Evolutionary conservation across 2,113 vertebrate species (phyloP).

Genomic region (Trinectes maculatus): DNA sequence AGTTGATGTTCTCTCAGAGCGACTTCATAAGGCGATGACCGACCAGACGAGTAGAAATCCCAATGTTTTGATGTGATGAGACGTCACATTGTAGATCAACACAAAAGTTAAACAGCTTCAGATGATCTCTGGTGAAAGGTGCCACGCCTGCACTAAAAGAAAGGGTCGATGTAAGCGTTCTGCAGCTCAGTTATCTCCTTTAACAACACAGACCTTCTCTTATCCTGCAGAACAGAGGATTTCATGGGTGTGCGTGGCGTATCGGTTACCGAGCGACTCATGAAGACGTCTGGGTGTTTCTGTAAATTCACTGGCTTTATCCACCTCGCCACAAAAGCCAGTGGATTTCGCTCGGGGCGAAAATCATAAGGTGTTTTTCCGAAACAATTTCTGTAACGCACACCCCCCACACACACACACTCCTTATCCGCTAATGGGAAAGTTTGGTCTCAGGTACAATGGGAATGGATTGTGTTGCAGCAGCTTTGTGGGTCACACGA

Average conservation of each 20-base stretch:
- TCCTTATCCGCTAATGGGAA: slow-evolving; percentile 60
- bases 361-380: slow-evolving; percentile 52
- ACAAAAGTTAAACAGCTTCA: slow-evolving; percentile 3
- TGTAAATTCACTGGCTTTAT: slow-evolving; percentile 57
- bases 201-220: slow-evolving; percentile 31
- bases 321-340: slow-evolving; percentile 53
- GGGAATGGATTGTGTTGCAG: slow-evolving; percentile 69
- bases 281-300: slow-evolving; percentile 60
- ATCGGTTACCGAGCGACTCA: slow-evolving; percentile 71
- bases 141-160: slow-evolving; percentile 42
- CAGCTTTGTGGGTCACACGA: slow-evolving; percentile 60
- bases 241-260: slow-evolving; percentile 59
- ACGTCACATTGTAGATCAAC: slow-evolving; percentile 4
- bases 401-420: too few relatives aligned
- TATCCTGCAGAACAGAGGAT: slow-evolving; percentile 38
- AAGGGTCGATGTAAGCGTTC: slow-evolving; percentile 27
- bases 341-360: slow-evolving; percentile 60
- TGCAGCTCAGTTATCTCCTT: slow-evolving; percentile 25
- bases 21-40: background rate
- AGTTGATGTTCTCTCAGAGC: background rate
- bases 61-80: background rate
- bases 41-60: too few relatives aligned
- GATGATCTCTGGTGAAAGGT: slow-evolving; percentile 2
- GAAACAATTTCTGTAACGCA: slow-evolving; percentile 49
- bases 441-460: slow-evolving; percentile 68